Conservation (phyloP, 2,113 vertebrate genomes). For the Microcebus ravelobensis region DNA sequence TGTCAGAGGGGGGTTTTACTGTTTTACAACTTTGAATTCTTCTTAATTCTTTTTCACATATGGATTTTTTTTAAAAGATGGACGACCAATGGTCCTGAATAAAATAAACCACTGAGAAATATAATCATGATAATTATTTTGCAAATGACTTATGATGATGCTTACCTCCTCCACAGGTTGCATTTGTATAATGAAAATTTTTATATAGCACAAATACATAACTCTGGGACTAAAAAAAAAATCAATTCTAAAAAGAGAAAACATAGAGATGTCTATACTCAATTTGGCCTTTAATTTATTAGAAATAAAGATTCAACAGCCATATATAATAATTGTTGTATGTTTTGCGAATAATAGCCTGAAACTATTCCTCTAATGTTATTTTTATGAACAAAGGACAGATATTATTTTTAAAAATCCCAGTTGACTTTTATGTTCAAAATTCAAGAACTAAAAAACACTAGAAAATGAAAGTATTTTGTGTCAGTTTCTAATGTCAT, state of each 20-base stretch:
- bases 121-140: slow-evolving; percentile 10
- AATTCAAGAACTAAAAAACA: neutral
- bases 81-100: slow-evolving; percentile 4
- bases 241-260: neutral
- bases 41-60: neutral
- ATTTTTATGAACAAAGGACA: slow-evolving; percentile 29
- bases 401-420: neutral
- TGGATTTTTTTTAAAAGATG: neutral
- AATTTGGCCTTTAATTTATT: slow-evolving; percentile 1
- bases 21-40: neutral
- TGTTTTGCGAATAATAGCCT: neutral
- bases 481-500: slow-evolving; percentile 14
- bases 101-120: slow-evolving; percentile 37
- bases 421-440: slow-evolving; percentile 40
- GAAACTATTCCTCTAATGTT: slow-evolving; percentile 20
- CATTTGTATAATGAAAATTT: neutral
- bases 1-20: neutral
- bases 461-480: slow-evolving; percentile 39
- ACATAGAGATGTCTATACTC: neutral
- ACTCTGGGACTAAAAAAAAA: neutral
- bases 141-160: neutral
- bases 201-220: neutral
- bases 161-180: neutral
- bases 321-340: neutral
- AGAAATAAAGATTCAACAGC: neutral